A percentile compares a stretch with the other conserved stretches of the same genome.
Conservation (phyloP, 2,113 vertebrate species). For the Colius striatus region DNA sequence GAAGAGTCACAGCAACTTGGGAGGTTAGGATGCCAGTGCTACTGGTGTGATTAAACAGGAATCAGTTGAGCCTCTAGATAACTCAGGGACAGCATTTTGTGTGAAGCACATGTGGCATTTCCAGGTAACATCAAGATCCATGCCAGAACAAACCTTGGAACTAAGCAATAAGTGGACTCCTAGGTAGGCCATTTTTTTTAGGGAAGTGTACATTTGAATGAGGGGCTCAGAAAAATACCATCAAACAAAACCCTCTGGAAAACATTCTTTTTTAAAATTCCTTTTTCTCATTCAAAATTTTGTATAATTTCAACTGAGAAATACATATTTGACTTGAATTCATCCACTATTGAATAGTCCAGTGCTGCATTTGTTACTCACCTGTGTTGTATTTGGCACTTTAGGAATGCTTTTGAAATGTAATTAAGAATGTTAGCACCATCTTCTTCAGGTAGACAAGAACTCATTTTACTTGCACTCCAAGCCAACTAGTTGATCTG, state of each 20-base stretch:
- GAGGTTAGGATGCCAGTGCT: background rate
- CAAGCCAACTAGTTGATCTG: background rate
- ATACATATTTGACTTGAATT: background rate
- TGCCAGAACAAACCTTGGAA: background rate
- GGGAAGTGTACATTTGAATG: background rate
- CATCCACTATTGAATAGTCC: background rate
- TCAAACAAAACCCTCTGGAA: background rate
- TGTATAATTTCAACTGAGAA: background rate
- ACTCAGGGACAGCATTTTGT: background rate
- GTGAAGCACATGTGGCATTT: background rate
- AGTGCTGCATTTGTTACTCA: background rate
- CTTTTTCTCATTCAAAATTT: background rate
- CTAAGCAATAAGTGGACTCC: background rate
- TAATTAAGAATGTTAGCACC: background rate
- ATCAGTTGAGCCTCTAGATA: background rate
- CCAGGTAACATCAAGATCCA: background rate
- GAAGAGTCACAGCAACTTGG: background rate
- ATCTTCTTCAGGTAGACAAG: background rate
- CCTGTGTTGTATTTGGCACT: background rate
- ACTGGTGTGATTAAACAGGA: background rate
- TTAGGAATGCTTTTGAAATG: background rate
- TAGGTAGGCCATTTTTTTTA: background rate
- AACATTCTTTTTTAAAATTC: background rate
- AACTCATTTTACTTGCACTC: background rate
- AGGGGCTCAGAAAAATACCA: background rate